Evolutionary conservation across 1,140 invertebrate species (phyloP).

Genomic region (Drosophila athabasca): DNA sequence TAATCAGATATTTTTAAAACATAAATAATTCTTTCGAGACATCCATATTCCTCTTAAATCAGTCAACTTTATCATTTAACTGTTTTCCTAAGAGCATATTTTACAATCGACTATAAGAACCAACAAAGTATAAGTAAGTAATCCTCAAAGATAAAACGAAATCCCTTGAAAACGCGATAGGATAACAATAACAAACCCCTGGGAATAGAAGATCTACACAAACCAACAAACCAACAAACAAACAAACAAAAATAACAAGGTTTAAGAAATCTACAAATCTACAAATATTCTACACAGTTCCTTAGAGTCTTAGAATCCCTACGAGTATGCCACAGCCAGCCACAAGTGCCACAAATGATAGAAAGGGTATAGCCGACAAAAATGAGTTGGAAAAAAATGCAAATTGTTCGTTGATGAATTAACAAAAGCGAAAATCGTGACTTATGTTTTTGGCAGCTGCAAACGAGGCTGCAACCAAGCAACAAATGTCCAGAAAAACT

Average conservation of each 20-base stretch:
- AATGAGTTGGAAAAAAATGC: constrained; percentile 71
- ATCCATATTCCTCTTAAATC: no score
- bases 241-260: not conserved
- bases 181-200: not conserved
- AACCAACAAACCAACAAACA: constrained; percentile 5
- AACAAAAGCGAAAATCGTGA: constrained; percentile 83
- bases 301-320: no score
- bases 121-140: not conserved
- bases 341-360: no score
- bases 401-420: constrained; percentile 83
- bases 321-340: no score
- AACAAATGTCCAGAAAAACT: constrained; percentile 51
- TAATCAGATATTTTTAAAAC: no score
- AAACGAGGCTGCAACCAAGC: constrained; percentile 32
- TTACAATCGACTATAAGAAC: not conserved
- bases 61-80: no score
- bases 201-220: not conserved
- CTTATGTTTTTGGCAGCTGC: constrained; percentile 83
- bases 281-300: not conserved
- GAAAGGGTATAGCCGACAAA: constrained; percentile 40
- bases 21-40: no score
- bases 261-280: not conserved
- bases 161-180: not conserved
- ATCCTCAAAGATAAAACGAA: not conserved
- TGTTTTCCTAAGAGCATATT: not conserved